phyloP scores from a whole-genome alignment of 1,140 invertebrate genomes.

The Aphaenogaster ashmeadi region DNA sequence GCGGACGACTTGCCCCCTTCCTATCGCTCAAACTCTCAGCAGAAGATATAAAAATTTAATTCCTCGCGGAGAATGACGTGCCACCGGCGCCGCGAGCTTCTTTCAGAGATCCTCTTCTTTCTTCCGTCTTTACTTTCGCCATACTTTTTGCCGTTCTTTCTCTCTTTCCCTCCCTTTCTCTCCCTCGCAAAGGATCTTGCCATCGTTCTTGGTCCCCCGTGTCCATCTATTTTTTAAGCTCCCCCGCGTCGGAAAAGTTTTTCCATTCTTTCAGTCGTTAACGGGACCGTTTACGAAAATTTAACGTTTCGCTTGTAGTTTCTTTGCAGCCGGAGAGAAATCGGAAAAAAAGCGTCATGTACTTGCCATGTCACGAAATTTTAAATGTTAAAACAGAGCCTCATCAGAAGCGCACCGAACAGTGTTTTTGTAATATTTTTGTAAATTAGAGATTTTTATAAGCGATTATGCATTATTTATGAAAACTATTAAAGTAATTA shows the following conservation, averaged over 20 bases:
- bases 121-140: slow-evolving; percentile 59
- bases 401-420: not conserved
- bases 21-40: slow-evolving; percentile 86
- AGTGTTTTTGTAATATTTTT: not conserved
- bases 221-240: slow-evolving; percentile 37
- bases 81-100: slow-evolving; percentile 78
- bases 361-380: not conserved
- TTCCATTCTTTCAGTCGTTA: slow-evolving; percentile 74
- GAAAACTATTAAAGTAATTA: slow-evolving; percentile 28
- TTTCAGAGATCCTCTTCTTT: slow-evolving; percentile 78
- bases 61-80: slow-evolving; percentile 85
- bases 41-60: slow-evolving; percentile 87
- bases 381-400: not conserved
- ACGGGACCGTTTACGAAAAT: slow-evolving; percentile 67
- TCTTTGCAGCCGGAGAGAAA: not conserved
- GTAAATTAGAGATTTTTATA: not conserved
- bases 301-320: slow-evolving; percentile 41
- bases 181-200: slow-evolving; percentile 10
- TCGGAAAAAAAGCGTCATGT: not conserved
- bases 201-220: slow-evolving; percentile 47
- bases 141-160: slow-evolving; percentile 40
- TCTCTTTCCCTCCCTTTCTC: slow-evolving; percentile 30
- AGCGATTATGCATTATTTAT: not conserved
- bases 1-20: slow-evolving; percentile 27
- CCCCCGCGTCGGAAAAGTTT: slow-evolving; percentile 61